Conservation (phyloP, 2,888 invertebrate species). For the Pseudanteris insignis region DNA sequence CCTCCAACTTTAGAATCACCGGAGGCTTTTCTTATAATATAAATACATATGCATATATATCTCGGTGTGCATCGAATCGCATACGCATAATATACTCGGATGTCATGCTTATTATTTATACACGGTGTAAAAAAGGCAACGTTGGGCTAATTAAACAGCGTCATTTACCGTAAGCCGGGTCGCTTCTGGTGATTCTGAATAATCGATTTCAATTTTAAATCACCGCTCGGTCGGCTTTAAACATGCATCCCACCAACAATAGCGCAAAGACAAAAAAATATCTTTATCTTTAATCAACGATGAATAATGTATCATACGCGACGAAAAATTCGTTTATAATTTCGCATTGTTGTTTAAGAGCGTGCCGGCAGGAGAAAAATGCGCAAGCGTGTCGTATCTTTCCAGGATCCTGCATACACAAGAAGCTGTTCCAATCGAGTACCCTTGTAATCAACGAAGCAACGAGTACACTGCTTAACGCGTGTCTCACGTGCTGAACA, state of each 20-base stretch:
- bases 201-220: conserved; percentile 34
- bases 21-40: conserved; percentile 30
- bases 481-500: conserved; percentile 38
- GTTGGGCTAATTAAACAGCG: conserved; percentile 59
- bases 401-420: conserved; percentile 38
- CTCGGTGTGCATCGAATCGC: conserved; percentile 14
- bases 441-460: conserved; percentile 35
- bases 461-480: conserved; percentile 40
- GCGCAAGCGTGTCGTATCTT: conserved; percentile 23
- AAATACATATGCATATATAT: conserved; percentile 17
- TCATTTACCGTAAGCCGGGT: too few relatives aligned
- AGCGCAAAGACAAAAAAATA: conserved; percentile 7
- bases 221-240: too few relatives aligned
- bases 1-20: conserved; percentile 19
- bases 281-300: conserved; percentile 28
- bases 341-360: conserved; percentile 35
- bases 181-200: too few relatives aligned
- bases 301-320: conserved; percentile 38
- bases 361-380: too few relatives aligned
- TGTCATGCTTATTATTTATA: too few relatives aligned
- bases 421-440: conserved; percentile 37
- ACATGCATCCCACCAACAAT: conserved; percentile 24
- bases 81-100: background rate
- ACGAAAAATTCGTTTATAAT: conserved; percentile 40
- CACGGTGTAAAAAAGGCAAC: too few relatives aligned